These are phyloP conservation scores for Ammodytes marinus DNA, from an alignment of 2,113 vertebrate species.

Conservation along the genomic window DNA sequence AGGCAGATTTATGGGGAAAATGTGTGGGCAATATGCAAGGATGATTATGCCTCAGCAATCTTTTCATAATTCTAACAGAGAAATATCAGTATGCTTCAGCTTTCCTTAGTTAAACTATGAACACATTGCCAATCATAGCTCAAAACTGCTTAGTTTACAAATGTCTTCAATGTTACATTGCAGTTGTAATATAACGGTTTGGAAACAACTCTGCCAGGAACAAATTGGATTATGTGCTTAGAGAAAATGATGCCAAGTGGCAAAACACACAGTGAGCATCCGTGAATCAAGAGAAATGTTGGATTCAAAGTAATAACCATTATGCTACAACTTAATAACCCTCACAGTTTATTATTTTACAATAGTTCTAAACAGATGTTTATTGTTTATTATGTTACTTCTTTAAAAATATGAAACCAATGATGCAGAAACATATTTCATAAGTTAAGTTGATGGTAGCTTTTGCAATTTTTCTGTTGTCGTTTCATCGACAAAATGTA, in stretches of 20 bases:
- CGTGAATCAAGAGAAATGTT: slow-evolving; percentile 1
- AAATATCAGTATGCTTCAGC: slow-evolving; percentile 19
- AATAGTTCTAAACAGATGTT: too few relatives aligned
- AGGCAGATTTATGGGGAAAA: not conserved
- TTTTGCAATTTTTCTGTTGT: not conserved
- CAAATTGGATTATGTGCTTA: slow-evolving; percentile 73
- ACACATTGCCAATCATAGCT: slow-evolving; percentile 9
- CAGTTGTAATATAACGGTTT: slow-evolving; percentile 29
- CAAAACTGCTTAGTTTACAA: not conserved
- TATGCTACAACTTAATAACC: slow-evolving; percentile 1
- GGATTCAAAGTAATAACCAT: not conserved
- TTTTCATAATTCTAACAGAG: not conserved
- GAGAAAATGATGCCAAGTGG: slow-evolving; percentile 51
- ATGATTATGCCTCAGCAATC: not conserved
- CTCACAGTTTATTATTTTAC: not conserved
- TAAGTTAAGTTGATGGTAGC: not conserved
- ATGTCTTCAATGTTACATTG: slow-evolving; percentile 3
- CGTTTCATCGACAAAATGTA: not conserved
- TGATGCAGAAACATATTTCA: not conserved
- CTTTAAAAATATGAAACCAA: too few relatives aligned
- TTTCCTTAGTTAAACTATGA: not conserved
- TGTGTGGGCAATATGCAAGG: not conserved
- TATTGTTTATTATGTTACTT: too few relatives aligned
- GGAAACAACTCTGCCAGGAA: slow-evolving; percentile 53
- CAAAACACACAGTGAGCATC: slow-evolving; percentile 28